Evolutionary conservation across 1,140 invertebrate genomes (phyloP), one percentile per base, ranked within the genome.

Genomic region (Zaprionus capensis): DNA sequence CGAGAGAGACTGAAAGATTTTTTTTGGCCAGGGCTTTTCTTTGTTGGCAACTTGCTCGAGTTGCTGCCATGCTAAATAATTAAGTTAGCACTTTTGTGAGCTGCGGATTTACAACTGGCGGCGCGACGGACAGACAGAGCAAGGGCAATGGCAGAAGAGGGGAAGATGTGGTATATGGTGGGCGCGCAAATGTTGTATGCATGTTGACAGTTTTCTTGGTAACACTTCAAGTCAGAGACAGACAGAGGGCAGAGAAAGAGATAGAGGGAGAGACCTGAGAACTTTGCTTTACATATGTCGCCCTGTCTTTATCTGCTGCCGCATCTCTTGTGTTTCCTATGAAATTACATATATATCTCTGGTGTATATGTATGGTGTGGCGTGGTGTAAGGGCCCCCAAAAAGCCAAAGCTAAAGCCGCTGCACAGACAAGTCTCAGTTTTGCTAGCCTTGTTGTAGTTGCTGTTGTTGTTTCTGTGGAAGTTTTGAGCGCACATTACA

Each of bases 71-170:
- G 84, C 84, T 88, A 90, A 90, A 88, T 88, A 88, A 88, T 88
- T 88, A 88, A 88, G 84, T 88, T 88, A 88, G 84, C 84, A 88
- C 84, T 88, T 90, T 88, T 83, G 81, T 75, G 77, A 78, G 70
- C 58, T 71, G 83, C 71, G 78, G 74, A 88, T 84, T 84, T 87
- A 84, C 84, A 88, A 88, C 83, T 76, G 76, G 69, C 76, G 53
- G 68, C 75, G 71, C 62, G 65, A 61, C 56, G 26, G 57, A 26
- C 57, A 46, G 22, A 38, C 36, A 38, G 38, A 57, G 34, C n/a
- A 46, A 44, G 12, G 15, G 63, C 55, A 72, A 28, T 28, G 17
- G 31, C 26, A 14, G 44, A 34, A 71, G 63, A 72, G 57, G 9
- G 44, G 24, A 61, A 11, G 31, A 34, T 34, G 31, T n/a, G 7